phyloP scores from a whole-genome alignment of 2,888 invertebrate genomes.

The Gnatocerus cornutus region DNA sequence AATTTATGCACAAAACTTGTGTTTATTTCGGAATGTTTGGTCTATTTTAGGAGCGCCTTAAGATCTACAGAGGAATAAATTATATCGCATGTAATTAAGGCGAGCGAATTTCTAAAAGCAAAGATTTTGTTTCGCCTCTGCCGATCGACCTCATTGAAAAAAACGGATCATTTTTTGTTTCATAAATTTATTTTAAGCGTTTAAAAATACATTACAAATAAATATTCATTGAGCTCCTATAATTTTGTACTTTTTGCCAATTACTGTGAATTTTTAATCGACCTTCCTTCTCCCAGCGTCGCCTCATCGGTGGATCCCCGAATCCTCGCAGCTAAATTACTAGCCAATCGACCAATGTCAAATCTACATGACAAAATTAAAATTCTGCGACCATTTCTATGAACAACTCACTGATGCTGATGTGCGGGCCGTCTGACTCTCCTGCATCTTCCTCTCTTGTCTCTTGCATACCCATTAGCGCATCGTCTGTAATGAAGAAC shows the following conservation, averaged over 20 bases:
- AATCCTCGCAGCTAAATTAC: conserved; percentile 63
- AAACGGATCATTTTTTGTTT: no score
- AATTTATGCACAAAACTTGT: no score
- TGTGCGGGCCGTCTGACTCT: conserved; percentile 63
- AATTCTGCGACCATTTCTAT: conserved; percentile 14
- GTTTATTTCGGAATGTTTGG: no score
- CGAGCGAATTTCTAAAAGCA: no score
- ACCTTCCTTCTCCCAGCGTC: background rate
- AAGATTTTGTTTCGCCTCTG: no score
- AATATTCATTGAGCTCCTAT: background rate
- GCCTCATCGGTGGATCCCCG: conserved; percentile 8
- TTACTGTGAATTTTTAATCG: background rate
- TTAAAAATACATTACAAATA: conserved; percentile 1
- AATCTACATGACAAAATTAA: conserved; percentile 60
- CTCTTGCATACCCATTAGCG: conserved; percentile 64
- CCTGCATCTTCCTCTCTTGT: conserved; percentile 68
- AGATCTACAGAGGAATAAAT: no score
- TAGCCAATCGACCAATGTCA: conserved; percentile 64
- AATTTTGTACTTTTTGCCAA: conserved; percentile 4
- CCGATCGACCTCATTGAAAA: no score
- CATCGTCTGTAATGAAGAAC: conserved; percentile 62
- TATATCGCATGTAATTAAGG: no score
- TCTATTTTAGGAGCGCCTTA: no score
- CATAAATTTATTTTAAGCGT: no score
- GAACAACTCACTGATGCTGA: conserved; percentile 57